phyloP scores from a whole-genome alignment of 1,140 invertebrate genomes.

The Drosophila sturtevanti region DNA sequence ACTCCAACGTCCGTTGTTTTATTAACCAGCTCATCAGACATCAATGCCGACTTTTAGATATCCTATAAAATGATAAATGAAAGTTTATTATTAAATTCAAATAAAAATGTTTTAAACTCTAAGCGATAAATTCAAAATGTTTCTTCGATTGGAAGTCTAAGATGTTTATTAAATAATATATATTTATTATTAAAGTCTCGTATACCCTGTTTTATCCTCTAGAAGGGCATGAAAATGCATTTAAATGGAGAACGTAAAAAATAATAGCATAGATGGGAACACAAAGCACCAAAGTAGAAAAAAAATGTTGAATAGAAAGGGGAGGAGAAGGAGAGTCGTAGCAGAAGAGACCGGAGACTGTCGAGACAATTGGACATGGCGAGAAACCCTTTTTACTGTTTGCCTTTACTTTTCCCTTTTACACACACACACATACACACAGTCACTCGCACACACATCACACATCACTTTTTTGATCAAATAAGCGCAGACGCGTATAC shows the following conservation, averaged over 20 bases:
- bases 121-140: too few relatives aligned
- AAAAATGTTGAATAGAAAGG: neutral
- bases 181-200: neutral
- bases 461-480: conserved; percentile 68
- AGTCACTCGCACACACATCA: neutral
- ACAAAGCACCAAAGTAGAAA: neutral
- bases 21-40: conserved; percentile 34
- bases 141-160: too few relatives aligned
- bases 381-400: conserved; percentile 26
- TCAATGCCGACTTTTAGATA: neutral
- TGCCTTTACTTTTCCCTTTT: conserved; percentile 26
- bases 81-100: too few relatives aligned
- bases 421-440: neutral
- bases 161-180: too few relatives aligned
- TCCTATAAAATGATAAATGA: neutral
- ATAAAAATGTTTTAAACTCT: too few relatives aligned
- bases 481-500: conserved; percentile 55
- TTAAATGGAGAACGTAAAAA: conserved; percentile 4
- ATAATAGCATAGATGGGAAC: neutral
- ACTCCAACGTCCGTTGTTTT: conserved; percentile 55
- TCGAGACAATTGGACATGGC: conserved; percentile 8
- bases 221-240: neutral
- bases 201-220: neutral
- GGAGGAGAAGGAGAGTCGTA: neutral
- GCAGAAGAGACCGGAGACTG: neutral